Conservation (phyloP, 2,888 invertebrate genomes). For the Sphaerophoria taeniata region DNA sequence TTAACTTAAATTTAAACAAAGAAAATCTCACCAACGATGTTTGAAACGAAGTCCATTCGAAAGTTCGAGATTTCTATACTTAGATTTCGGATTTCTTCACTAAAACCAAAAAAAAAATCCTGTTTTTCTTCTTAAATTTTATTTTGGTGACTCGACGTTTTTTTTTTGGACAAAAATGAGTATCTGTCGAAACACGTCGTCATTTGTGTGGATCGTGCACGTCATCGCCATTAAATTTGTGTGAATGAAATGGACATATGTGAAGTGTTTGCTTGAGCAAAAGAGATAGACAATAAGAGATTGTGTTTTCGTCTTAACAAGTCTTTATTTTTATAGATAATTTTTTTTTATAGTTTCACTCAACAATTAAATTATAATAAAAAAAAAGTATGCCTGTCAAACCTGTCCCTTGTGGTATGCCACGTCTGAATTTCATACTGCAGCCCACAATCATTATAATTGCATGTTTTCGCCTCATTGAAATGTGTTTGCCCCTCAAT, state of each 20-base stretch:
- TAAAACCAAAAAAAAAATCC: not conserved
- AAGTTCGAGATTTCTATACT: slow-evolving; percentile 10
- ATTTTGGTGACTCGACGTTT: slow-evolving; percentile 7
- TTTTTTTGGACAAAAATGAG: slow-evolving; percentile 28
- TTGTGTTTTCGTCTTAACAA: not conserved
- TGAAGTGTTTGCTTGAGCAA: not conserved
- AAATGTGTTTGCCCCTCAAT: not conserved
- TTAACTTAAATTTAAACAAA: not conserved
- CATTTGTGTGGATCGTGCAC: not conserved
- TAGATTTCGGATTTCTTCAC: not conserved
- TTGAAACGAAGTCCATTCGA: not conserved
- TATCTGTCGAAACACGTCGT: not conserved
- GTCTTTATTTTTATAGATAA: not conserved
- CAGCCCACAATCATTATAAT: slow-evolving; percentile 12
- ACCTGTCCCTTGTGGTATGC: not conserved
- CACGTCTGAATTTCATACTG: slow-evolving; percentile 19
- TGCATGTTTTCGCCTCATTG: slow-evolving; percentile 3
- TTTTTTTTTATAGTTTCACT: not conserved
- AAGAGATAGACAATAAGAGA: slow-evolving; percentile 2
- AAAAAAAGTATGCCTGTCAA: not conserved
- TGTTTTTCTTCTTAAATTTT: slow-evolving; percentile 13
- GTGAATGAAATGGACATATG: not conserved
- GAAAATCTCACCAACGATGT: not conserved
- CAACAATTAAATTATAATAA: slow-evolving; percentile 5
- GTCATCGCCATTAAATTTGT: slow-evolving; percentile 5